Conservation (phyloP, 2,888 invertebrate species). For the Zhengitettix transpicula region DNA sequence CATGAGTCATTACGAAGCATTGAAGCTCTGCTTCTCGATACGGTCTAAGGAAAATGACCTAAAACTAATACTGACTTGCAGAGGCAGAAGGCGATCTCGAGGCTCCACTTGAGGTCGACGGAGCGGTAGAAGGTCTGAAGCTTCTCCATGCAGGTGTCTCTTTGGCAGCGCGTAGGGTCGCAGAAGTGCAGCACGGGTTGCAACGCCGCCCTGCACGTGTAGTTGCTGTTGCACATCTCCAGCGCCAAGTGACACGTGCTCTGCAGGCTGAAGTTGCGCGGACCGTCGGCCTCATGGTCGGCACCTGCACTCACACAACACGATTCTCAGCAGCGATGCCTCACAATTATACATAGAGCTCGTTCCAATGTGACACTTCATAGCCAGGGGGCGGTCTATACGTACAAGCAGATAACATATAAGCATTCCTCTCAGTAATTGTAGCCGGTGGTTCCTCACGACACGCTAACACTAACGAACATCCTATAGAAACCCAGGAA, state of each 20-base stretch:
- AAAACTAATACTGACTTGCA: constrained; percentile 58
- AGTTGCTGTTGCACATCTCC: constrained; percentile 66
- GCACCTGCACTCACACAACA: constrained; percentile 6
- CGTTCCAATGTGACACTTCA: too few relatives aligned
- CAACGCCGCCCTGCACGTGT: constrained; percentile 58
- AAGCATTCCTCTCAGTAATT: too few relatives aligned
- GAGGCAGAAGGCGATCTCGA: constrained; percentile 81
- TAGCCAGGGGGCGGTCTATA: too few relatives aligned
- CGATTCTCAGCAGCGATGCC: too few relatives aligned
- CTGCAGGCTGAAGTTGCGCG: constrained; percentile 41
- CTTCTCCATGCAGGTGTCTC: constrained; percentile 76
- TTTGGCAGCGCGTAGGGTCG: constrained; percentile 56
- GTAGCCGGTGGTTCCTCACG: too few relatives aligned
- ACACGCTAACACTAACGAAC: too few relatives aligned
- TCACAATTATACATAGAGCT: too few relatives aligned
- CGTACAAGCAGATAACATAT: too few relatives aligned
- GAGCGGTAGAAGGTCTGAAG: constrained; percentile 72
- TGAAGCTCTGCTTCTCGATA: too few relatives aligned
- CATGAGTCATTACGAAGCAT: too few relatives aligned
- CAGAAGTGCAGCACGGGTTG: constrained; percentile 76
- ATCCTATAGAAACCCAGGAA: too few relatives aligned
- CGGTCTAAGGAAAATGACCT: too few relatives aligned
- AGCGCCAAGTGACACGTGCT: constrained; percentile 79
- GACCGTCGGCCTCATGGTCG: constrained; percentile 9
- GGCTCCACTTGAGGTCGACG: constrained; percentile 62